A percentile compares a stretch with the other conserved stretches of the same genome.
Conservation (phyloP, 2,797 vertebrate species). For the Arrhamphus sclerolepis region DNA sequence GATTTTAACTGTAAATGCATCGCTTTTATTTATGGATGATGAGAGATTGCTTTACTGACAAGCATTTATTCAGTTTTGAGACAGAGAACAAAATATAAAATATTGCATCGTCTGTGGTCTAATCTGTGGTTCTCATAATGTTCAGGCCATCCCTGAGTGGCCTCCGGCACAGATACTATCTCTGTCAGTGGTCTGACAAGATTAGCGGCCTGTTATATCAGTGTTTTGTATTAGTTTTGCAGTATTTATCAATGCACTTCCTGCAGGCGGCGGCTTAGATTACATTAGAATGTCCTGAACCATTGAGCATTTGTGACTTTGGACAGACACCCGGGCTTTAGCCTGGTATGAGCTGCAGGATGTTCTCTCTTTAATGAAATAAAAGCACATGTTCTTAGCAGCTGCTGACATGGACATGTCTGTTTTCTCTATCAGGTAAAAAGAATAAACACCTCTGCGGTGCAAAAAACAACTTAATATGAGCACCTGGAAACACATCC, state of each 20-base stretch:
- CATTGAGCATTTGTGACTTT: constrained; percentile 29
- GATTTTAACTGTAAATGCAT: constrained; percentile 31
- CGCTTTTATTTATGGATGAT: too few relatives aligned
- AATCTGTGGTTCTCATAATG: constrained; percentile 15
- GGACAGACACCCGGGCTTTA: constrained; percentile 15
- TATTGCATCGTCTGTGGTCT: background rate
- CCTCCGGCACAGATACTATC: background rate
- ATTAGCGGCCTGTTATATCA: constrained; percentile 7
- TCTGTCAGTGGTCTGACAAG: constrained; percentile 29
- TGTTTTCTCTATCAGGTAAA: constrained; percentile 65
- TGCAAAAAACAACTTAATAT: constrained; percentile 19
- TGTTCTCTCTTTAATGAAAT: constrained; percentile 36
- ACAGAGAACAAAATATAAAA: background rate
- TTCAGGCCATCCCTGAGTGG: constrained; percentile 7
- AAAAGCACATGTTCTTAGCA: constrained; percentile 46
- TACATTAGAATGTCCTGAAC: constrained; percentile 30
- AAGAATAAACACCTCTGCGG: constrained; percentile 51
- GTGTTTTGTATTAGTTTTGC: constrained; percentile 31
- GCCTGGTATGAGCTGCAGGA: constrained; percentile 40
- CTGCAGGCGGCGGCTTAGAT: constrained; percentile 26
- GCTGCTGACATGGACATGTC: constrained; percentile 34
- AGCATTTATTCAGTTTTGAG: background rate
- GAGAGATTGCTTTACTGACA: too few relatives aligned
- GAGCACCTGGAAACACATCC: constrained; percentile 45
- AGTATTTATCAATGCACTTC: constrained; percentile 34